A percentile compares a stretch with the other conserved stretches of the same genome.
Evolutionary conservation across 23 tunicate species (phyloP).

Genomic region (Ascidia mentula): DNA sequence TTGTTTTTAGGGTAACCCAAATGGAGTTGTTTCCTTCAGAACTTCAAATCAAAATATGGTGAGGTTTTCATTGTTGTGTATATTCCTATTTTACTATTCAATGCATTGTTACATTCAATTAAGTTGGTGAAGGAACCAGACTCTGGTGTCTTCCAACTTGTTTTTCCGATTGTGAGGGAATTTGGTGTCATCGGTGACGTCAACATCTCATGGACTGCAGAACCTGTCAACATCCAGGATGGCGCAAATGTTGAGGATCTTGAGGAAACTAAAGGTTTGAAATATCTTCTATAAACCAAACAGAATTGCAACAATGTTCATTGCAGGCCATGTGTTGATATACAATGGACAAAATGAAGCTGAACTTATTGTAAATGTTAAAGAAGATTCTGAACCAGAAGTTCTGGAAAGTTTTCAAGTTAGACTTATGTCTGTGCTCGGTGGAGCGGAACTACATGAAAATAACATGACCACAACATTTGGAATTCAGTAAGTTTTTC

Average conservation of each 20-base stretch:
- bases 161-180: slow-evolving; percentile 54
- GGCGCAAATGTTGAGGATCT: slow-evolving; percentile 30
- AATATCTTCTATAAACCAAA: not conserved
- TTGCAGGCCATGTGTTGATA: slow-evolving; percentile 45
- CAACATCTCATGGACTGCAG: slow-evolving; percentile 50
- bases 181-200: slow-evolving; percentile 47
- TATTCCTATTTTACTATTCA: too few relatives aligned
- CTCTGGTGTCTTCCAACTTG: slow-evolving; percentile 42
- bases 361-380: slow-evolving; percentile 53
- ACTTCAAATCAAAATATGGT: too few relatives aligned
- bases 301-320: not conserved
- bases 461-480: slow-evolving; percentile 9
- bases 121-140: slow-evolving; percentile 40
- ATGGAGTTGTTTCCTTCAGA: slow-evolving; percentile 14
- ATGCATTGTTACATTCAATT: too few relatives aligned
- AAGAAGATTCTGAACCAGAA: slow-evolving; percentile 57
- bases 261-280: slow-evolving; percentile 9
- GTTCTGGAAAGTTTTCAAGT: slow-evolving; percentile 53
- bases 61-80: too few relatives aligned
- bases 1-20: slow-evolving; percentile 18
- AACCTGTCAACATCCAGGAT: not conserved
- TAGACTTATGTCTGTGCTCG: slow-evolving; percentile 32
- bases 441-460: slow-evolving; percentile 68
- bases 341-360: slow-evolving; percentile 48
- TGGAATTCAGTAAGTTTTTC: slow-evolving; percentile 29